A percentile compares a stretch with the other conserved stretches of the same genome.
phyloP scores from a whole-genome alignment of 2,888 invertebrate genomes.

The Tinea semifulvella region DNA sequence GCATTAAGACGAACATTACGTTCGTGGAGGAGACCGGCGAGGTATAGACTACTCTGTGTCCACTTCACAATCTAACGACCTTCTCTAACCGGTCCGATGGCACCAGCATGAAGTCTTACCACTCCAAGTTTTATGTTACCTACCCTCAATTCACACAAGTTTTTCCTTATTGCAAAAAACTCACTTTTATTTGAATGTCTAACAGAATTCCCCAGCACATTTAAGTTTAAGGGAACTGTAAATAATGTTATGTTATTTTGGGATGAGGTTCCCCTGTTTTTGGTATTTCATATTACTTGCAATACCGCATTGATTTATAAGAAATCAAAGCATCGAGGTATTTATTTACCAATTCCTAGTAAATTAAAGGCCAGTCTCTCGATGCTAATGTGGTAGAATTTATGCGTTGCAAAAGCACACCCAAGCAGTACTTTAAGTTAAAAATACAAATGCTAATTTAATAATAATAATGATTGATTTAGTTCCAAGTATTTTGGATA shows the following conservation, averaged over 20 bases:
- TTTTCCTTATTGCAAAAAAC: too few species aligned
- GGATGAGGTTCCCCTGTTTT: not conserved
- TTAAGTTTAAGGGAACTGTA: not conserved
- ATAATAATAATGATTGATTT: too few species aligned
- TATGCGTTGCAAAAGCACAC: too few species aligned
- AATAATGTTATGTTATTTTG: not conserved
- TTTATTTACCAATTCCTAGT: too few species aligned
- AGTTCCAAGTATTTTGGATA: too few species aligned
- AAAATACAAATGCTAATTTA: too few species aligned
- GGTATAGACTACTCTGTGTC: constrained; percentile 70
- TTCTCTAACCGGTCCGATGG: constrained; percentile 63
- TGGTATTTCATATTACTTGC: not conserved
- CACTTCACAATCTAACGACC: constrained; percentile 62
- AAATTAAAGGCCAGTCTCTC: too few species aligned
- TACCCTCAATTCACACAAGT: constrained; percentile 11
- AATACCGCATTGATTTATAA: not conserved
- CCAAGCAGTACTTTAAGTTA: too few species aligned
- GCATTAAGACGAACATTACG: constrained; percentile 94
- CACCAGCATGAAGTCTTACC: constrained; percentile 52
- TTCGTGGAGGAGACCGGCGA: constrained; percentile 92
- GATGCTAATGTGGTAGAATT: too few species aligned
- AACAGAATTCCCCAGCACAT: constrained; percentile 5
- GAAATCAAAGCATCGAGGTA: not conserved
- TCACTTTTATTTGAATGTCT: not conserved
- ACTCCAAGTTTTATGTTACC: constrained; percentile 5